Conservation (phyloP, 2,113 vertebrate species). For the Onychostruthus taczanowskii region DNA sequence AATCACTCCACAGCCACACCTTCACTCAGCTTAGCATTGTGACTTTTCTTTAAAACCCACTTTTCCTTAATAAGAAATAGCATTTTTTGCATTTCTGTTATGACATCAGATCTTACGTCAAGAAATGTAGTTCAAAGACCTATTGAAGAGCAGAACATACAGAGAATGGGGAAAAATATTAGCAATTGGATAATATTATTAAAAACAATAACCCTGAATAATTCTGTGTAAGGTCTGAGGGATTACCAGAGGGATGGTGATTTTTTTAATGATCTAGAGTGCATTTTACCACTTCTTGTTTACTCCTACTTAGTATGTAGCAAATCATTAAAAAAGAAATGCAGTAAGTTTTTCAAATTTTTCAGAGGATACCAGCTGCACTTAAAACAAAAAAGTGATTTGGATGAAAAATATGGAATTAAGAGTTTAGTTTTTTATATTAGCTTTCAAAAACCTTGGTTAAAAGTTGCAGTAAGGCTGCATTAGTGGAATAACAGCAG, state of each 20-base stretch:
- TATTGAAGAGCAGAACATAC: neutral
- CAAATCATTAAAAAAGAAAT: neutral
- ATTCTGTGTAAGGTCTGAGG: neutral
- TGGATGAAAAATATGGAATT: neutral
- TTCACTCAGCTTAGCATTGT: neutral
- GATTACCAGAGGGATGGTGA: rapidly evolving
- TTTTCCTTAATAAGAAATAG: neutral
- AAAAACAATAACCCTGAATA: neutral
- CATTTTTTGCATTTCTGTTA: neutral
- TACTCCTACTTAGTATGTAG: neutral
- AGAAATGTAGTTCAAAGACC: neutral
- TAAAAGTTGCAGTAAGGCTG: neutral
- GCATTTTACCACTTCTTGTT: neutral
- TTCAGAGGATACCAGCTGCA: neutral
- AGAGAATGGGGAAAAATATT: neutral
- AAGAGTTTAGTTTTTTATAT: neutral
- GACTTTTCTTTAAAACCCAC: neutral
- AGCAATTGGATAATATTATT: neutral
- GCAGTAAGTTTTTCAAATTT: neutral
- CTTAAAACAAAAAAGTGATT: neutral
- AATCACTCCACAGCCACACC: neutral
- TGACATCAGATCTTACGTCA: neutral
- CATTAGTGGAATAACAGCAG: neutral
- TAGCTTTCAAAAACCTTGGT: neutral
- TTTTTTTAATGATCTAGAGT: neutral